These are phyloP conservation scores for Sipunculus nudus DNA, from an alignment of 2,888 invertebrate genomes.

Conservation along the genomic window DNA sequence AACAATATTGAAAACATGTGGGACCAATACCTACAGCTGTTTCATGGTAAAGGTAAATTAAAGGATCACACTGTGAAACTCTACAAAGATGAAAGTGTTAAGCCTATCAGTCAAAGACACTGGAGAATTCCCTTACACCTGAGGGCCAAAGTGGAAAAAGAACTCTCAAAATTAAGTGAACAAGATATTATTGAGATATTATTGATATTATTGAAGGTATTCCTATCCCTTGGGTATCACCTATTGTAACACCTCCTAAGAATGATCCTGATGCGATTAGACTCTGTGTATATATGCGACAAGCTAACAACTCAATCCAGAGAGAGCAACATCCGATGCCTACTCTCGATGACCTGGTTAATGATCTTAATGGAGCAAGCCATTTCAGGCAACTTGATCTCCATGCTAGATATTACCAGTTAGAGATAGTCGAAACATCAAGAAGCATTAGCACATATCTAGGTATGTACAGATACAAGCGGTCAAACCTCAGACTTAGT, in stretches of 20 bases:
- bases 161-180: background rate
- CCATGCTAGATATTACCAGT: constrained; percentile 37
- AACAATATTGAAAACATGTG: constrained; percentile 6
- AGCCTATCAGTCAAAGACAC: background rate
- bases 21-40: too few species aligned
- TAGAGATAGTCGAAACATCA: constrained; percentile 26
- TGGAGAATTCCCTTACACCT: constrained; percentile 3
- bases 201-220: too few species aligned
- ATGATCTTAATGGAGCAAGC: constrained; percentile 39
- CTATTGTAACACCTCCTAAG: constrained; percentile 44
- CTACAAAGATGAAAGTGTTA: background rate
- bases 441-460: constrained; percentile 36
- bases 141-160: background rate
- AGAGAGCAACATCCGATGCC: constrained; percentile 40
- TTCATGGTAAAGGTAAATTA: too few species aligned
- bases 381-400: too few species aligned
- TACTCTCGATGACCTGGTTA: constrained; percentile 38
- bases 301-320: constrained; percentile 36
- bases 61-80: too few species aligned
- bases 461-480: constrained; percentile 29
- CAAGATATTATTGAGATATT: constrained; percentile 5
- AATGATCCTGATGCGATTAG: constrained; percentile 38
- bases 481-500: constrained; percentile 23
- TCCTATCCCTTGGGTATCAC: constrained; percentile 50
- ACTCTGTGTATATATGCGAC: constrained; percentile 44